Percentiles rank a stretch among this genome's conserved stretches.
Evolutionary conservation across 2,888 invertebrate genomes (phyloP).

Genomic region (Drosophila nr. medialis): DNA sequence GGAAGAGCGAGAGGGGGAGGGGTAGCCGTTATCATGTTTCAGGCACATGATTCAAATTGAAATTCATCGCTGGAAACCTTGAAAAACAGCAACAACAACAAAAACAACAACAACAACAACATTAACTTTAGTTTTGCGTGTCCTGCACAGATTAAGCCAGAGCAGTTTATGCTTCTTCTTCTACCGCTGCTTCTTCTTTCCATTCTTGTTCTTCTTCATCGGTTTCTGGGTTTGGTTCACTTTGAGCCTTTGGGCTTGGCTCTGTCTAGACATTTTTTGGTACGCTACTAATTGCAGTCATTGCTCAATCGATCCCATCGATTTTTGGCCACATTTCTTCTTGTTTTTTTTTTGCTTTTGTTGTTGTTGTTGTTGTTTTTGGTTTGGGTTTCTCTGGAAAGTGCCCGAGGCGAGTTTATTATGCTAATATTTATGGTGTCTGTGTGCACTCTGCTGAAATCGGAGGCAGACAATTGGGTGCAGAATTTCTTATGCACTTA

Average conservation of each 20-base stretch:
- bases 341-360: neutral
- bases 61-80: conserved; percentile 58
- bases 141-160: conserved; percentile 72
- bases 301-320: conserved; percentile 70
- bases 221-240: conserved; percentile 12
- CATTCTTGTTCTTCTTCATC: neutral
- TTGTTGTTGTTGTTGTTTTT: conserved; percentile 8
- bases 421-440: conserved; percentile 67
- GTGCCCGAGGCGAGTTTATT: conserved; percentile 50
- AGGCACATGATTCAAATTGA: conserved; percentile 75
- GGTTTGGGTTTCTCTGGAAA: conserved; percentile 65
- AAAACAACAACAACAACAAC: conserved; percentile 3
- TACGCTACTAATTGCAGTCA: conserved; percentile 73
- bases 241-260: conserved; percentile 49
- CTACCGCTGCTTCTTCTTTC: conserved; percentile 8
- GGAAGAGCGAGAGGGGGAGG: conserved; percentile 3
- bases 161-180: conserved; percentile 10
- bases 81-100: conserved; percentile 14
- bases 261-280: conserved; percentile 67
- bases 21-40: conserved; percentile 73
- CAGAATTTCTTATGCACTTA: conserved; percentile 42
- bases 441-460: conserved; percentile 25
- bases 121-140: conserved; percentile 62
- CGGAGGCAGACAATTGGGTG: conserved; percentile 23
- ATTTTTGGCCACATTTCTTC: conserved; percentile 19